Base-by-base conservation (phyloP, 2,888 invertebrate genomes). In the Perithous albicinctus region DNA sequence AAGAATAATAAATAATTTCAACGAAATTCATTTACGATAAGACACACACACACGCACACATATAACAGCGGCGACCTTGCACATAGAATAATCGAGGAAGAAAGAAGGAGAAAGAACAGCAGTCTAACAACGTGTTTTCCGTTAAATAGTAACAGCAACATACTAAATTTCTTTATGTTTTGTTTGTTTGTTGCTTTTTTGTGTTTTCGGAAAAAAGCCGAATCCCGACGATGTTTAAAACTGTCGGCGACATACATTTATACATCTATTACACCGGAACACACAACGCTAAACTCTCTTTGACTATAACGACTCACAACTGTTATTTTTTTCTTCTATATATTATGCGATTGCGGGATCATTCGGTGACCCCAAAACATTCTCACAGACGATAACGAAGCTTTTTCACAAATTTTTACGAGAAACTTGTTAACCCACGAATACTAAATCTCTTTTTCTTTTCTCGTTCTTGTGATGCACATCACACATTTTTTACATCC, bases 261-360 rank as follows among this genome's bases (percentile, higher is more conserved):
- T 78, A 83, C 83, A 83, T 63, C 64, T 63, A 80, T 83, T 78
- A 77, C 69, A 70, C 20, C 59, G 59, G 63, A 66, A 83, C 69
- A 67, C 67, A 69, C 72, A 59, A 69, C 46, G 61, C 32, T 76
- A 46, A 76, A 51, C 23, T 72, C 64, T 69, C 59, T 59, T 75
- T 75, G n/a, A 70, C 80, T 59, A 72, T 78, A 35, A 61, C 70
- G 51, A 38, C 38, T 61, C 20, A 54, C 43, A 26, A 64, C 70
- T 77, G 23, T 38, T 54, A 61, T 54, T n/a, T 35, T 79, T 64
- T 41, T 51, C 7, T 56, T 43, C 51, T 29, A 54, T 64, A 54
- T 64, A 48, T 72, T 46, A 51, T 67, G 59, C 67, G 76, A 76
- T 77, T 76, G 26, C 38, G 51, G 51, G 69, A 46, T 67, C 56